phyloP scores from a whole-genome alignment of 2,888 invertebrate species.

The Microplitis deprimator region DNA sequence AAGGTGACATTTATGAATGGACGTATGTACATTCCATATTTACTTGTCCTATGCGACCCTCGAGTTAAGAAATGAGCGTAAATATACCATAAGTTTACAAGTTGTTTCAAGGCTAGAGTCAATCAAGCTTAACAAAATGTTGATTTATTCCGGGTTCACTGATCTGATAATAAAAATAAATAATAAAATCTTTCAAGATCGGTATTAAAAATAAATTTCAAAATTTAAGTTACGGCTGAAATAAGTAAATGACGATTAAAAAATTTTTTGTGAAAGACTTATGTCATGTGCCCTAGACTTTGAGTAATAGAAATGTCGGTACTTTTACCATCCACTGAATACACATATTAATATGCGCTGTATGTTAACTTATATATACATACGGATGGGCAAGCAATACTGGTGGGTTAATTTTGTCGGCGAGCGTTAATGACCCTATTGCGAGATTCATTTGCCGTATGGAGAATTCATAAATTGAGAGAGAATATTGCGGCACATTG shows the following conservation, averaged over 20 bases:
- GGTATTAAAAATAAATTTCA: constrained; percentile 9
- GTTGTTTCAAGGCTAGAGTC: constrained; percentile 49
- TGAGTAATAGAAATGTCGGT: constrained; percentile 20
- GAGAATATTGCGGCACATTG: constrained; percentile 18
- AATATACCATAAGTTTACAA: constrained; percentile 19
- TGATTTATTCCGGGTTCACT: constrained; percentile 36
- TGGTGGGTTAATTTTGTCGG: not conserved
- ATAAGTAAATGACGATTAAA: not conserved
- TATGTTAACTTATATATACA: not conserved
- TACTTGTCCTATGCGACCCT: constrained; percentile 9
- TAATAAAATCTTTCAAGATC: constrained; percentile 33
- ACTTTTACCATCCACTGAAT: constrained; percentile 20
- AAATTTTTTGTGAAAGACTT: constrained; percentile 20
- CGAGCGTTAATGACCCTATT: constrained; percentile 10
- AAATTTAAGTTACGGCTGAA: not conserved
- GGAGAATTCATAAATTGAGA: constrained; percentile 19
- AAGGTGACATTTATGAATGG: constrained; percentile 11
- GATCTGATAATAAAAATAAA: constrained; percentile 40
- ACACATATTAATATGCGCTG: constrained; percentile 2
- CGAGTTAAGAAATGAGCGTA: constrained; percentile 27
- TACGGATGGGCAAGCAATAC: not conserved
- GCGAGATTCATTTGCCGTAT: not conserved
- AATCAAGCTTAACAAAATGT: constrained; percentile 44
- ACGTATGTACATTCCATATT: constrained; percentile 14
- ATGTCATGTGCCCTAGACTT: constrained; percentile 27